These are phyloP conservation scores for Zelleria hepariella DNA, from an alignment of 2,888 invertebrate species.

Conservation along the genomic window DNA sequence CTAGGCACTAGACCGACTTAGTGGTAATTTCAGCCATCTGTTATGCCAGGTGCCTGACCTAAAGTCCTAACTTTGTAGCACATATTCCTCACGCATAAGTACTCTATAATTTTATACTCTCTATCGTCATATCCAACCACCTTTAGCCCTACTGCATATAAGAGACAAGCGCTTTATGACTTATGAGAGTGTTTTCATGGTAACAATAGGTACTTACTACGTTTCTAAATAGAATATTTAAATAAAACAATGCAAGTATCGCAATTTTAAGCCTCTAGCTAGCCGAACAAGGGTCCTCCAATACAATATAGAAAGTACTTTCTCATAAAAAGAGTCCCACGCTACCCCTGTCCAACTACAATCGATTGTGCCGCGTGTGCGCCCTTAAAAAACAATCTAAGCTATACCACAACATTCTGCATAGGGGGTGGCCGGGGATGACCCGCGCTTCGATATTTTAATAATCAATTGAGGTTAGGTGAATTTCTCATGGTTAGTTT, in stretches of 20 bases:
- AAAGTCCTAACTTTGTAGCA: no score
- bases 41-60: no score
- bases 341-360: conserved; percentile 6
- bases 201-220: no score
- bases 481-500: neutral
- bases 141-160: no score
- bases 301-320: neutral
- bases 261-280: neutral
- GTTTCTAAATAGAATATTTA: conserved; percentile 6
- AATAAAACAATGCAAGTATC: neutral
- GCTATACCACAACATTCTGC: conserved; percentile 28
- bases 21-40: no score
- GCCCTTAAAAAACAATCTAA: conserved; percentile 65
- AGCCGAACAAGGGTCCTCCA: neutral
- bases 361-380: conserved; percentile 24
- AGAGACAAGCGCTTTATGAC: no score
- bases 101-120: no score
- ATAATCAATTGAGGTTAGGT: conserved; percentile 3
- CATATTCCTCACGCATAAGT: no score
- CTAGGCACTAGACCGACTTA: no score
- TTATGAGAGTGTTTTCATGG: no score
- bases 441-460: neutral
- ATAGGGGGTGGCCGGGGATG: neutral
- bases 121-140: no score
- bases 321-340: conserved; percentile 10